These are phyloP conservation scores for Hirtodrosophila duncani DNA, from an alignment of 2,888 invertebrate genomes.

Conservation along the genomic window DNA sequence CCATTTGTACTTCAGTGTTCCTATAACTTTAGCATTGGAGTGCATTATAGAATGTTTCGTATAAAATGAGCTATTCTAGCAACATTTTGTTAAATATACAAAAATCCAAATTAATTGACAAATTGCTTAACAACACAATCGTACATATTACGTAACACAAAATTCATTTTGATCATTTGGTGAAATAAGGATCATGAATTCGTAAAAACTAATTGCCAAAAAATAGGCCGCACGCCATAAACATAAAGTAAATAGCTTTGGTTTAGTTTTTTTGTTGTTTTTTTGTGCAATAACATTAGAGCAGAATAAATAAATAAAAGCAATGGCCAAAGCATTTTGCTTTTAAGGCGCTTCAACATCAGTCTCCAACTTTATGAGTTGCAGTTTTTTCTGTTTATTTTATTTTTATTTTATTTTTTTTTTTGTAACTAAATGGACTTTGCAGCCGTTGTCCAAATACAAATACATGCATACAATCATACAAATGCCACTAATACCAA, in stretches of 20 bases:
- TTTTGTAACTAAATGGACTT: conserved; percentile 3
- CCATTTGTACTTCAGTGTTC: too few species aligned
- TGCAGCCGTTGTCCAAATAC: conserved; percentile 6
- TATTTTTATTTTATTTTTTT: conserved; percentile 1
- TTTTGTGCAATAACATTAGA: conserved; percentile 51
- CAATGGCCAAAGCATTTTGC: conserved; percentile 13
- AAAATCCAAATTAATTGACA: too few species aligned
- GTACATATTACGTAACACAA: too few species aligned
- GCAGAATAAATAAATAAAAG: conserved; percentile 53
- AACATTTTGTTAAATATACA: too few species aligned
- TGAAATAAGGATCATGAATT: conserved; percentile 43
- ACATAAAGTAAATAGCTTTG: conserved; percentile 50
- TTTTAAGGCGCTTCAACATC: conserved; percentile 33
- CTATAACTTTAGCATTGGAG: too few species aligned
- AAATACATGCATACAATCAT: conserved; percentile 3
- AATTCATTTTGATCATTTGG: too few species aligned
- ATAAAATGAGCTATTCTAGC: too few species aligned
- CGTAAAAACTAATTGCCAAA: conserved; percentile 27
- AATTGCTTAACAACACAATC: too few species aligned
- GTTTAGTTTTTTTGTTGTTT: conserved; percentile 27
- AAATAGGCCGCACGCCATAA: conserved; percentile 37
- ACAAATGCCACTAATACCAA: conserved; percentile 7
- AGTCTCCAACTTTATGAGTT: conserved; percentile 54
- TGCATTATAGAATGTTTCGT: too few species aligned
- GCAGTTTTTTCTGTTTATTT: conserved; percentile 35